phyloP scores from a whole-genome alignment of 2,888 invertebrate species.

The Trichacis sp. region DNA sequence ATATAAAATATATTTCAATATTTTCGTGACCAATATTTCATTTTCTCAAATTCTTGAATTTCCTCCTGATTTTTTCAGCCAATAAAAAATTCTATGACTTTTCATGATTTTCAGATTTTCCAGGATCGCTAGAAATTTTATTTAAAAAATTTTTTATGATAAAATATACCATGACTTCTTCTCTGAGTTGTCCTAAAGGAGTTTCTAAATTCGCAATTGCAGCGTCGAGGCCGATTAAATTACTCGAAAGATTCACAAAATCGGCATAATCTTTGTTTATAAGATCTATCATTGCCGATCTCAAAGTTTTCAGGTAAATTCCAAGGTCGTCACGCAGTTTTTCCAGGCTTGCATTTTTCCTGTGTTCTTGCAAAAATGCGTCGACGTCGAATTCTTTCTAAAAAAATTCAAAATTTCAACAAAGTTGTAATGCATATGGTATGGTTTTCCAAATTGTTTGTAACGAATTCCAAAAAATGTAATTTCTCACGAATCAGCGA shows the following conservation, averaged over 20 bases:
- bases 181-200: slow-evolving; percentile 84
- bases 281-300: slow-evolving; percentile 95
- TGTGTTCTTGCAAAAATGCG: slow-evolving; percentile 85
- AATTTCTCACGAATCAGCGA: no score
- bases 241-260: slow-evolving; percentile 96
- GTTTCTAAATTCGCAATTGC: slow-evolving; percentile 84
- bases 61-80: no score
- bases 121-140: no score
- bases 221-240: slow-evolving; percentile 91
- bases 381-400: slow-evolving; percentile 94
- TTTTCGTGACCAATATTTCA: no score
- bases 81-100: no score
- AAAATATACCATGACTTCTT: slow-evolving; percentile 82
- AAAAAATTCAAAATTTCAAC: slow-evolving; percentile 1
- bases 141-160: no score
- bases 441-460: no score
- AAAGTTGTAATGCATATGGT: not conserved
- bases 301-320: slow-evolving; percentile 88
- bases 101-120: no score
- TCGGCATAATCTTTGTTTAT: slow-evolving; percentile 98
- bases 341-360: slow-evolving; percentile 81
- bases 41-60: no score
- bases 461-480: no score
- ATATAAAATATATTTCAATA: no score
- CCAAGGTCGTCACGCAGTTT: slow-evolving; percentile 90